These are phyloP conservation scores for Lottia scabra DNA, from an alignment of 2,888 invertebrate species.

Conservation along the genomic window DNA sequence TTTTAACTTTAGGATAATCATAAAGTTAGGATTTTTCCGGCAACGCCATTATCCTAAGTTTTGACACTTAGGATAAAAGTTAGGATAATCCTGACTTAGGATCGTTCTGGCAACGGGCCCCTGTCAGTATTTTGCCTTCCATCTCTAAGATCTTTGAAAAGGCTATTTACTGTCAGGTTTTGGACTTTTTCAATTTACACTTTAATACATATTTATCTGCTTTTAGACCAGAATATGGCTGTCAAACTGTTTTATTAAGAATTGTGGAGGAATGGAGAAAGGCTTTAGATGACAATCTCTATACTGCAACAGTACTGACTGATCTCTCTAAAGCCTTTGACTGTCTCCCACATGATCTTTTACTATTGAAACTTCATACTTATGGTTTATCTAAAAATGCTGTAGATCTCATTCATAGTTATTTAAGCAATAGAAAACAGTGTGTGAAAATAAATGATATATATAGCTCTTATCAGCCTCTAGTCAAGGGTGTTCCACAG, in stretches of 20 bases:
- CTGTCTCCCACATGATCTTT: not conserved
- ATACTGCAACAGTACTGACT: not conserved
- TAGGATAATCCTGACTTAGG: no score
- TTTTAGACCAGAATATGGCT: not conserved
- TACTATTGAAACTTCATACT: not conserved
- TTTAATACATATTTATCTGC: not conserved
- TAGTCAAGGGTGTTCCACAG: no score
- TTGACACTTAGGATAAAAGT: no score
- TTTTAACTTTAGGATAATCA: no score
- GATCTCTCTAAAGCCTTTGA: not conserved
- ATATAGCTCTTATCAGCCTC: no score
- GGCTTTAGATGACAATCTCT: not conserved
- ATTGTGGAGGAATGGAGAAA: not conserved
- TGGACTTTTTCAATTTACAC: not conserved
- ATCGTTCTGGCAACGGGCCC: no score
- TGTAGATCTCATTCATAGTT: not conserved
- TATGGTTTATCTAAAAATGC: not conserved
- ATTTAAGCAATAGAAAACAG: not conserved
- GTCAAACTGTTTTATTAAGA: not conserved
- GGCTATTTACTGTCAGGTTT: not conserved
- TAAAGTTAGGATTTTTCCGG: no score
- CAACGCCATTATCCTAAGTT: no score
- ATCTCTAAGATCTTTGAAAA: not conserved
- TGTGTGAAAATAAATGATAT: no score
- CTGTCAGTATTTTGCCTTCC: not conserved